Evolutionary conservation across 2,113 vertebrate genomes (phyloP).

Genomic region (Sceloporus undulatus): DNA sequence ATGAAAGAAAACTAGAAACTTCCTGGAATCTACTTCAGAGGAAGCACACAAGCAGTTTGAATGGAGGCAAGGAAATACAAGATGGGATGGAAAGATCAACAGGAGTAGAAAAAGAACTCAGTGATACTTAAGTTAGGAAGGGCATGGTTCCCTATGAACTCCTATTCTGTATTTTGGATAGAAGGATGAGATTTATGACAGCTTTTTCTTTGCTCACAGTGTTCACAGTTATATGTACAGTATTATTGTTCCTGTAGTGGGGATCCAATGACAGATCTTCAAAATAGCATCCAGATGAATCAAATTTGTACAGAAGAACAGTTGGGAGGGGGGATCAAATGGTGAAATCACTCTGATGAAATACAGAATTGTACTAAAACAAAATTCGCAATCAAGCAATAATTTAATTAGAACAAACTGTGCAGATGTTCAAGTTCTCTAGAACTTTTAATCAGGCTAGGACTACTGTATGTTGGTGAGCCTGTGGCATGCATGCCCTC

Average conservation of each 20-base stretch:
- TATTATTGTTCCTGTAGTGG: not conserved
- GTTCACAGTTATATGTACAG: not conserved
- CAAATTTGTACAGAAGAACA: not conserved
- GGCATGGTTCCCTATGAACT: not conserved
- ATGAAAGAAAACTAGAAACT: conserved; percentile 13
- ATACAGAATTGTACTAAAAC: not conserved
- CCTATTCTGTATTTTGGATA: not conserved
- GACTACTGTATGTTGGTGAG: too few species aligned
- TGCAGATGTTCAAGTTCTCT: not conserved
- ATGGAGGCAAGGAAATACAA: not conserved
- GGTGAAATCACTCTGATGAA: not conserved
- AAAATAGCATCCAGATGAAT: not conserved
- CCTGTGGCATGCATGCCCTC: too few species aligned
- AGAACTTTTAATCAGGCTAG: not conserved
- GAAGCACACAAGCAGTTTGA: not conserved
- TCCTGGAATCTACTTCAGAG: conserved; percentile 4
- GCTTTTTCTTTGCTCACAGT: not conserved
- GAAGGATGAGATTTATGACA: not conserved
- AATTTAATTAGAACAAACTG: not conserved
- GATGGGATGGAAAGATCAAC: not conserved
- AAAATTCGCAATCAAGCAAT: not conserved
- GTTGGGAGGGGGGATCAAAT: not conserved
- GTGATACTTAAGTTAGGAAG: not conserved
- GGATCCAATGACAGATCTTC: not conserved
- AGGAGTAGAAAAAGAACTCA: rapidly evolving